Conservation (phyloP, 2,113 vertebrate genomes). For the Charina bottae region DNA sequence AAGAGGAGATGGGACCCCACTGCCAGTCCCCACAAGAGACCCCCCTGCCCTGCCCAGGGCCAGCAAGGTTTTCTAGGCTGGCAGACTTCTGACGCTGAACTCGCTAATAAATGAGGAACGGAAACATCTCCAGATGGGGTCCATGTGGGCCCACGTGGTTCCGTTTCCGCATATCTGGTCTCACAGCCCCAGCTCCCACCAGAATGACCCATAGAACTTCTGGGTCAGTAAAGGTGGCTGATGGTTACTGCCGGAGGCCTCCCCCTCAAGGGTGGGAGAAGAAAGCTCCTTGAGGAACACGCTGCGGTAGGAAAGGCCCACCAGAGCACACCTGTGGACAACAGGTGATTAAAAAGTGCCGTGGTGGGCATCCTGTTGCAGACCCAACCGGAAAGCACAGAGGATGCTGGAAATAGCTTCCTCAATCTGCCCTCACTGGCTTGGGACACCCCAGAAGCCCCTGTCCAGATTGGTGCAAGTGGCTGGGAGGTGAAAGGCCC, state of each 20-base stretch:
- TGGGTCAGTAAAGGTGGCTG: neutral
- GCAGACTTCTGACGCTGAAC: neutral
- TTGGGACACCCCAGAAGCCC: neutral
- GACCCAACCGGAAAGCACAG: neutral
- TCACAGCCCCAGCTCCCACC: neutral
- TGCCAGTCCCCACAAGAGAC: neutral
- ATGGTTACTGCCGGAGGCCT: neutral
- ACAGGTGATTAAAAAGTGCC: fast-evolving
- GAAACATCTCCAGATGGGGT: neutral
- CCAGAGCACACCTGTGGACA: neutral
- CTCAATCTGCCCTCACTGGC: neutral
- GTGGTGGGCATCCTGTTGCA: neutral
- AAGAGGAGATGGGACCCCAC: neutral
- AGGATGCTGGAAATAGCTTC: neutral
- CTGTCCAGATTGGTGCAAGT: neutral
- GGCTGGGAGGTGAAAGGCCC: neutral
- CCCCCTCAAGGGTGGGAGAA: neutral
- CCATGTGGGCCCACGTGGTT: neutral
- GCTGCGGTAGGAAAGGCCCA: neutral
- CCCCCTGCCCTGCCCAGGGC: neutral
- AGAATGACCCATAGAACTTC: neutral
- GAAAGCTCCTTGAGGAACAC: neutral
- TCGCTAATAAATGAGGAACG: neutral
- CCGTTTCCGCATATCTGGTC: neutral
- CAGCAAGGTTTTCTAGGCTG: neutral